phyloP scores from a whole-genome alignment of 2,797 vertebrate species.

The Leptodactylus fallax region DNA sequence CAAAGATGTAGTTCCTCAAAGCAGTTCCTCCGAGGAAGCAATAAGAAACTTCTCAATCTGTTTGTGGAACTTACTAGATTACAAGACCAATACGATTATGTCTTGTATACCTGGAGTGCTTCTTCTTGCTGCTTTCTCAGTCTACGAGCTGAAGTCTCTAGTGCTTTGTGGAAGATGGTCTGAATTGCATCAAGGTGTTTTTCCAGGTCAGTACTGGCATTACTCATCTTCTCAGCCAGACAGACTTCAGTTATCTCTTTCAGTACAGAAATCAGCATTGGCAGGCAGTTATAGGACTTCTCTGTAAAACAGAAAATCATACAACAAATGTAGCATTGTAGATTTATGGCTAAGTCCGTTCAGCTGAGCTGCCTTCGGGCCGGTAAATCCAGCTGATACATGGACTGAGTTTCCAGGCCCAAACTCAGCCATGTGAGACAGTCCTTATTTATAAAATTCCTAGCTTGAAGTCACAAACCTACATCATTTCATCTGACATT shows the following conservation, averaged over 20 bases:
- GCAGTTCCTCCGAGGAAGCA: not conserved
- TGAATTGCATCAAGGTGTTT: slow-evolving; percentile 78
- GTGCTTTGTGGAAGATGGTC: slow-evolving; percentile 88
- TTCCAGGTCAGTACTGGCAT: slow-evolving; percentile 65
- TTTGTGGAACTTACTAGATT: no score
- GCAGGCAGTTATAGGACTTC: slow-evolving; percentile 72
- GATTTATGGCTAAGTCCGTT: no score
- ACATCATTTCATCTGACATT: not conserved
- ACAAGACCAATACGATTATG: not conserved
- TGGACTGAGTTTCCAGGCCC: no score
- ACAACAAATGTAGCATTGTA: not conserved
- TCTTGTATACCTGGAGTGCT: slow-evolving; percentile 79
- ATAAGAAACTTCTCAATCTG: not conserved
- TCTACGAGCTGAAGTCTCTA: slow-evolving; percentile 81
- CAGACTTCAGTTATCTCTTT: slow-evolving; percentile 82
- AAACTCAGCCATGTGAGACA: no score
- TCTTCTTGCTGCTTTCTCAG: slow-evolving; percentile 82
- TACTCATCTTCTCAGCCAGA: slow-evolving; percentile 68
- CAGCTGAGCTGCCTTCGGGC: no score
- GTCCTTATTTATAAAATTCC: no score
- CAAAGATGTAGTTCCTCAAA: no score
- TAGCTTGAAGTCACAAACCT: not conserved
- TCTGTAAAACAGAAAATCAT: slow-evolving; percentile 39
- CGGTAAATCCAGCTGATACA: no score
- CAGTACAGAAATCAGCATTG: slow-evolving; percentile 79